A percentile compares a stretch with the other conserved stretches of the same genome.
Conservation (phyloP, 2,113 vertebrate genomes). For the Lepus timidus region DNA sequence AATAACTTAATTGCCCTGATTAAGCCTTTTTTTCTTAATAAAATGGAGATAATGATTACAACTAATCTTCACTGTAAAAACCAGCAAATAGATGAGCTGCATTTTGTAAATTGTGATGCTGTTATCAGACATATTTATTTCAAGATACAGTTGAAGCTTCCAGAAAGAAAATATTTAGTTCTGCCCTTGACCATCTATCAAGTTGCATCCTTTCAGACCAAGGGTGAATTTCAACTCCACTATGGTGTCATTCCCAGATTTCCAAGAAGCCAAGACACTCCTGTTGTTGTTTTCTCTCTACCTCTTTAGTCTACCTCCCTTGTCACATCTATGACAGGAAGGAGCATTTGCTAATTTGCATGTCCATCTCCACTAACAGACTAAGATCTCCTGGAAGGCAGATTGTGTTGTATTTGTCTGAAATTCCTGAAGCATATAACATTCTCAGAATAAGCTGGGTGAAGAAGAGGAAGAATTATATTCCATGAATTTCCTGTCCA, state of each 20-base stretch:
- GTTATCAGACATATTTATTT: slow-evolving; percentile 10
- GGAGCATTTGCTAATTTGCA: slow-evolving; percentile 44
- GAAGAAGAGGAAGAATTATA: neutral
- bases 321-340: neutral
- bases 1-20: neutral
- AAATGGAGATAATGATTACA: slow-evolving; percentile 27
- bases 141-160: neutral
- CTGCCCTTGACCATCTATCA: neutral
- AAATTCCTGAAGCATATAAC: slow-evolving; percentile 40
- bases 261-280: neutral
- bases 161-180: slow-evolving; percentile 56
- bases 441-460: neutral
- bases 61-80: neutral
- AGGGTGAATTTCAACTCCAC: neutral
- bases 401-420: slow-evolving; percentile 36
- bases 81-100: neutral
- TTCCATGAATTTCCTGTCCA: neutral
- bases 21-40: neutral
- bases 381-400: neutral
- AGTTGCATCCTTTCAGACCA: neutral
- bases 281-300: neutral
- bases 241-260: neutral
- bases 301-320: neutral
- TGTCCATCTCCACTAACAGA: slow-evolving; percentile 23
- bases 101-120: neutral